Conservation (phyloP, 2,888 invertebrate species). For the Scaptodrosophila latifasciaeformis region DNA sequence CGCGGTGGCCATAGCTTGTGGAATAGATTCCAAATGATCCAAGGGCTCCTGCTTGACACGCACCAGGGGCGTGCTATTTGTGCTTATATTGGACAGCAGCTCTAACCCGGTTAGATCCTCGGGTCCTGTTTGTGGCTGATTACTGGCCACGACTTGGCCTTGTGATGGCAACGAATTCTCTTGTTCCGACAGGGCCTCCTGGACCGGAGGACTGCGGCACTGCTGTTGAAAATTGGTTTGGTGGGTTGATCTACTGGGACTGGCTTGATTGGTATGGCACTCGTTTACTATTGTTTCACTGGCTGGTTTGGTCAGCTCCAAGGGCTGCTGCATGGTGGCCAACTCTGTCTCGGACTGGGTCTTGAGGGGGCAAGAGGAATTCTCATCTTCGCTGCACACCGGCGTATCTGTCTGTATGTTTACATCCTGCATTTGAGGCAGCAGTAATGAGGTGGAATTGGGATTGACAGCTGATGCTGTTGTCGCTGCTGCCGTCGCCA, state of each 20-base stretch:
- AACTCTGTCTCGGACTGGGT: slow-evolving; percentile 28
- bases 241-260: slow-evolving; percentile 36
- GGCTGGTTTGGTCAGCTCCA: slow-evolving; percentile 62
- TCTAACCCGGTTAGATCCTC: slow-evolving; percentile 89
- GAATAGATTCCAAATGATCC: slow-evolving; percentile 43
- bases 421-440: slow-evolving; percentile 84
- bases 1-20: slow-evolving; percentile 1
- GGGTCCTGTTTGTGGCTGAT: slow-evolving; percentile 42
- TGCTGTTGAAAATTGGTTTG: slow-evolving; percentile 34
- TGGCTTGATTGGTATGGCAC: slow-evolving; percentile 58
- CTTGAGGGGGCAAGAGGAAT: slow-evolving; percentile 52
- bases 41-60: slow-evolving; percentile 72
- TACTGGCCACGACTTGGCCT: slow-evolving; percentile 5
- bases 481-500: slow-evolving; percentile 42
- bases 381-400: slow-evolving; percentile 80
- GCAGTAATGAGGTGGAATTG: slow-evolving; percentile 16
- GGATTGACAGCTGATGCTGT: slow-evolving; percentile 1
- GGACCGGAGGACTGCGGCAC: slow-evolving; percentile 5
- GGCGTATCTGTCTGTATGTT: slow-evolving; percentile 89
- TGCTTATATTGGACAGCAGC: slow-evolving; percentile 87
- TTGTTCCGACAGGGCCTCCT: slow-evolving; percentile 22
- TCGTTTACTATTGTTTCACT: slow-evolving; percentile 44
- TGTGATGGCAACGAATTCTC: slow-evolving; percentile 15
- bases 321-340: slow-evolving; percentile 42
- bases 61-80: slow-evolving; percentile 80